These are phyloP conservation scores for Marmota monax DNA, from an alignment of 2,113 vertebrate species.

Conservation along the genomic window DNA sequence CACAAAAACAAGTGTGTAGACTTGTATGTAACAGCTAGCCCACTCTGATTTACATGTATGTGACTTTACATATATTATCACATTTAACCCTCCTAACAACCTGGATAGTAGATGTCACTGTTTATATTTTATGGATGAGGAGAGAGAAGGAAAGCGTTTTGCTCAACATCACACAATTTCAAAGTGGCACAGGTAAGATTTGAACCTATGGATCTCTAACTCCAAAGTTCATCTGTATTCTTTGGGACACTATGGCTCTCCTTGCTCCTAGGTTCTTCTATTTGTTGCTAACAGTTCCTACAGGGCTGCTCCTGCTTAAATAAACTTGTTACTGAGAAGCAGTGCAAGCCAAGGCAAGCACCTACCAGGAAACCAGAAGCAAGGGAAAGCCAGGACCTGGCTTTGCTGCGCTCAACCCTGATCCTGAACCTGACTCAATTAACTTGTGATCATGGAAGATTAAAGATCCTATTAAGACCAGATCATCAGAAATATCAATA, in stretches of 20 bases:
- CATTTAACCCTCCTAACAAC: background rate
- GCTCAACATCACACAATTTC: background rate
- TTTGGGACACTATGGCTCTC: background rate
- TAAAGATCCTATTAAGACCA: slow-evolving; percentile 37
- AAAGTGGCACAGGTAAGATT: background rate
- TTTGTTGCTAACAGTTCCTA: background rate
- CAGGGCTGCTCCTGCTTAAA: background rate
- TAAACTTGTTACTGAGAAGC: background rate
- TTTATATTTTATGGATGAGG: slow-evolving; percentile 25
- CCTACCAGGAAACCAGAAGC: background rate
- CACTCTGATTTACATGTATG: background rate
- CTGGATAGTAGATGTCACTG: background rate
- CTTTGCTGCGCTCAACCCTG: background rate
- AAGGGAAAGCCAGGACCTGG: background rate
- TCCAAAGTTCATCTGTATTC: slow-evolving; percentile 10
- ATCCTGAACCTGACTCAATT: background rate
- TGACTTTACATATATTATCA: background rate
- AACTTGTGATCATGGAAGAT: background rate
- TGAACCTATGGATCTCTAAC: background rate
- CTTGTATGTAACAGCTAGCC: background rate
- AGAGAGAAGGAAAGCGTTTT: slow-evolving; percentile 28
- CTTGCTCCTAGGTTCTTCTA: background rate
- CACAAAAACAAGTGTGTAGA: background rate
- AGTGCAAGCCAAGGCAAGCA: background rate
- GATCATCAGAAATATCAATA: slow-evolving; percentile 60